Base-by-base conservation (phyloP, 2,888 invertebrate species). In the Hypomecis punctinalis region DNA sequence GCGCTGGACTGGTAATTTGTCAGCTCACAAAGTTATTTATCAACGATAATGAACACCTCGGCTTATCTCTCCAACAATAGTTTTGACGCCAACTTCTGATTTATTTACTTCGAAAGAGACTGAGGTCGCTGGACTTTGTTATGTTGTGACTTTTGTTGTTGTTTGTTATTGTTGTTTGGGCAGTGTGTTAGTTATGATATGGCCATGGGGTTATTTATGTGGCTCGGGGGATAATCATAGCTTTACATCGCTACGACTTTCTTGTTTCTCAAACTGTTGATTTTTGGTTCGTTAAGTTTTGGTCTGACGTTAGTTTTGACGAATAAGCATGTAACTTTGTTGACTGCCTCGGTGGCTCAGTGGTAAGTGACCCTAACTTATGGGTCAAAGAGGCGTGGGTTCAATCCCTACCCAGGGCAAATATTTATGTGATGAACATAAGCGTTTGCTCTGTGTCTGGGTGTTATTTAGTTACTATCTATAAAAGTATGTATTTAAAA, bases 1-100 rank as follows among this genome's bases (percentile, higher is more conserved):
- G 63, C 61, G 63, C 58, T 57, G 52, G 52, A 42, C 48, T 49
- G 60, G 72, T 81, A 82, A 88, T 87, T 87, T 84, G 80, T 83
- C 81, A 78, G 79, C 70, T 71, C 71, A 69, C 74, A 75, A 82
- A 85, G 83, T 87, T 86, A 85, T 85, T 85, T 86, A 86, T 84
- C 82, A 76, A 77, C 70, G 76, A 79, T 86, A 88, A 89, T 85
- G 85, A 88, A 87, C 84, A 84, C 81, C 81, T 83, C 76, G 74
- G 78, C 78, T 85, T 85, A 86, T 86, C 86, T 85, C 76, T 72
- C 11, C 72, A 68, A 76, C 76, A 76, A 79, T 80, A 84, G 80
- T 84, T 83, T 78, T 84, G 83, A 84, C 81, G 77, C 72, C 74
- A 75, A 83, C 80, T 82, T 82, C 75, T 85, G 88, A 89, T 89